Evolutionary conservation across 2,797 vertebrate genomes (phyloP), one percentile per base, ranked within the genome.

Genomic region (Bradypus variegatus): DNA sequence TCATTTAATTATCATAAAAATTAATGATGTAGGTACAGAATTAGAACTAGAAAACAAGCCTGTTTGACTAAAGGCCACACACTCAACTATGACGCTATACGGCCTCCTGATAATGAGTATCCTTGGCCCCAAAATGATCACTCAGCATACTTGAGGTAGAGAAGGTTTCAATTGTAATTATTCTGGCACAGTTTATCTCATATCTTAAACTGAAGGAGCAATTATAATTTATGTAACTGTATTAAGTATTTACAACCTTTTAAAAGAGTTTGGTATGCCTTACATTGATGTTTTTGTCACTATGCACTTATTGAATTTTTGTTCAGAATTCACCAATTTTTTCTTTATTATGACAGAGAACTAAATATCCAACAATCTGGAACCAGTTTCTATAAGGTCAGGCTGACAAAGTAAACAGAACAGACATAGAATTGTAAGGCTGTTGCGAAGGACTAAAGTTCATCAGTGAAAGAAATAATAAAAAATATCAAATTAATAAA

Each of bases 291-390:
- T 5, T 81, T 85, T 89, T 70, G 4, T 70, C 6, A 91, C 50
- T 23, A 80, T 75, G 33, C 33, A 90, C 18, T 88, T 78, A 73
- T 19, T 91, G 33, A 64, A 92, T 79, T 90, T 94, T 90, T 90
- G 53, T 86, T 76, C 70, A 93, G 76, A 95, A 90, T 92, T 70
- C 77, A 5, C 33, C 21, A 27, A 10, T 41, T 90, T 33, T 55
- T 93, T 92, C 9, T 85, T 62, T 86, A 87, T 41, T 81, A 76
- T 89, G 50, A 91, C 29, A 79, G 19, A 89, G 3, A 2, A 82
- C 6, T 93, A 86, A 89, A 80, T 83, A 93, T 8, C 18, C 38
- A 90, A 65, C 8, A 82, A 60, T 15, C n/a, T 65, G 29, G 11
- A 27, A 33, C 41, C 13, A 78, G 29, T 85, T 90, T 93, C 41